A percentile compares a stretch with the other conserved stretches of the same genome.
Conservation (phyloP, 2,888 invertebrate species). For the Oxycera nigricornis region DNA sequence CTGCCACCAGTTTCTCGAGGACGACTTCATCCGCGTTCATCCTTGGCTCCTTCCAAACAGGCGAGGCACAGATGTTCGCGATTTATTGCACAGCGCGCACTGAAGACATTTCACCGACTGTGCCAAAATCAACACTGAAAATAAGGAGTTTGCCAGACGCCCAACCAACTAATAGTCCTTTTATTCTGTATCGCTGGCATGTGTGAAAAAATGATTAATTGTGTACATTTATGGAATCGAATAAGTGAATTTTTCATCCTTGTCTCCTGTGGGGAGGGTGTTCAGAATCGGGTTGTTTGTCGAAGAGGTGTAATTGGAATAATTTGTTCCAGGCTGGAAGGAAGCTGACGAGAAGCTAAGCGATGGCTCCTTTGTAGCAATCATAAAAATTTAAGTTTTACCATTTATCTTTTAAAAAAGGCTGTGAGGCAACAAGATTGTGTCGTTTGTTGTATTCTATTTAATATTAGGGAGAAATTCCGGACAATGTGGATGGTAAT, state of each 20-base stretch:
- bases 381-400: conserved; percentile 20
- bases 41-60: not conserved
- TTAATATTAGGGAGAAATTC: too few relatives aligned
- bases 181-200: conserved; percentile 24
- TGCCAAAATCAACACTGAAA: not conserved
- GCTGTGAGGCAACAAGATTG: not conserved
- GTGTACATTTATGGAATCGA: conserved; percentile 31
- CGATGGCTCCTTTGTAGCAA: conserved; percentile 10
- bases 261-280: not conserved
- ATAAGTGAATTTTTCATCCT: not conserved
- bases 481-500: too few relatives aligned
- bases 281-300: not conserved
- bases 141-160: not conserved
- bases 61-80: not conserved
- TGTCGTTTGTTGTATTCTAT: too few relatives aligned
- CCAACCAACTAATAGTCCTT: conserved; percentile 14
- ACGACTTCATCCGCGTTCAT: not conserved
- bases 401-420: conserved; percentile 24
- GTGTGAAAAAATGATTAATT: conserved; percentile 37
- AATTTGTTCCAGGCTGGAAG: conserved; percentile 9
- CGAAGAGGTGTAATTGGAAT: conserved; percentile 25
- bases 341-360: not conserved
- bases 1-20: not conserved
- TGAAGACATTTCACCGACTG: not conserved
- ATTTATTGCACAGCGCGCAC: not conserved